Base-by-base conservation (phyloP, 2,888 invertebrate genomes). In the Netelia melanura region DNA sequence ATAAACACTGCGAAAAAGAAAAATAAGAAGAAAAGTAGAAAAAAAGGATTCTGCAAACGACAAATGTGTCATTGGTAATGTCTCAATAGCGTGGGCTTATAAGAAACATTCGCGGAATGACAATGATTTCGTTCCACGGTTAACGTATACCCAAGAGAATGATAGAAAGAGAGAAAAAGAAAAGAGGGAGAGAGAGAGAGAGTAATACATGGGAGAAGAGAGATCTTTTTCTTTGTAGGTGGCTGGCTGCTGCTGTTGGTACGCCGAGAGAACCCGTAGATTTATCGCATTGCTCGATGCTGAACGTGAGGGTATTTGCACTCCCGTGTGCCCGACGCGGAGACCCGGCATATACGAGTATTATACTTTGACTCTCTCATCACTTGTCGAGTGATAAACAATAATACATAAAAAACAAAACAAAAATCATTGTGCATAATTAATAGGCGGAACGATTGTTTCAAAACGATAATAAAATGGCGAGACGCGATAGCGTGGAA, bases 81-180 rank as follows among this genome's bases (percentile, higher is more conserved):
- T 70, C 85, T 85, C 85, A 85, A 85, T 85, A 85, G 80, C 82
- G 80, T 85, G 75, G 83, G 85, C 75, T 80, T 72, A 68, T 30
- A 85, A 82, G 83, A 82, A 82, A 82, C 85, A 85, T 83, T 80
- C 62, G 76, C 14, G 85, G 85, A 85, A 85, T 85, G 82, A 85
- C 85, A 82, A 85, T 85, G 71, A 82, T 82, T 80, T 72, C 54
- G 83, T 38, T 83, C 25, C 68, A 75, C 23, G 72, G 58, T 56
- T 80, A 67, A 56, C 68, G 68, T 17, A 38, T 62, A 77, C 23
- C 52, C 56, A 58, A 61, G 8, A n/a, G 30, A 38, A 21, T 17
- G 44, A 62, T 44, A 62, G 64, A 70, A 17, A 70, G 43, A 54
- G 11, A 14, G 64, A 65, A 11, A 21, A 52, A 64, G 54, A 30